These are phyloP conservation scores for Platalea minor DNA, from an alignment of 2,797 vertebrate species.

Conservation along the genomic window DNA sequence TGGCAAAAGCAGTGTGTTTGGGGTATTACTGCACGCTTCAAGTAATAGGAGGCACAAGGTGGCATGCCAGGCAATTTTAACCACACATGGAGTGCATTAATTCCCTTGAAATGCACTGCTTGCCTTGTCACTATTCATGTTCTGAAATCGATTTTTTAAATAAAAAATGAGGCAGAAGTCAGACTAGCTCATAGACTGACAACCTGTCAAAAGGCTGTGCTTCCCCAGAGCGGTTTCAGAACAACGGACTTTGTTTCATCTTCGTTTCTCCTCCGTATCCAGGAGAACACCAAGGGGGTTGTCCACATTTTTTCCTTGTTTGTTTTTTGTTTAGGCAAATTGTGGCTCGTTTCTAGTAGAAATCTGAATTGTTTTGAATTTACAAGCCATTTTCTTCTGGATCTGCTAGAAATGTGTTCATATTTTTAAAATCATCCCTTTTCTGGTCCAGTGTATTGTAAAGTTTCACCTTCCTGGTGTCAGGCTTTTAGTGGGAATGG, in stretches of 20 bases:
- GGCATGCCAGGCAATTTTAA: not conserved
- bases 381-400: not conserved
- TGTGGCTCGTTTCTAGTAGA: not conserved
- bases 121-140: not conserved
- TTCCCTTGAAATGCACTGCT: not conserved
- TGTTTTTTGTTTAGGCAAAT: not conserved
- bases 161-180: slow-evolving; percentile 27
- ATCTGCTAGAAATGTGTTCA: not conserved
- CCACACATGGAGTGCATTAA: not conserved
- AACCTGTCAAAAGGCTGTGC: not conserved
- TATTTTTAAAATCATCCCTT: not conserved
- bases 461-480: not conserved
- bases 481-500: not conserved
- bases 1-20: not conserved
- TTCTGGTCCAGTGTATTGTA: not conserved
- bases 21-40: not conserved
- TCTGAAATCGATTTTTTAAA: slow-evolving; percentile 20
- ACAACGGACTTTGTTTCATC: not conserved
- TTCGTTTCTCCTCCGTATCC: not conserved
- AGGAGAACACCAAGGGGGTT: not conserved
- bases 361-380: not conserved
- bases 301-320: not conserved
- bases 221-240: not conserved
- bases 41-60: not conserved
- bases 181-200: not conserved